Conservation (phyloP, 1,140 invertebrate species). For the Drosophila jambulina region DNA sequence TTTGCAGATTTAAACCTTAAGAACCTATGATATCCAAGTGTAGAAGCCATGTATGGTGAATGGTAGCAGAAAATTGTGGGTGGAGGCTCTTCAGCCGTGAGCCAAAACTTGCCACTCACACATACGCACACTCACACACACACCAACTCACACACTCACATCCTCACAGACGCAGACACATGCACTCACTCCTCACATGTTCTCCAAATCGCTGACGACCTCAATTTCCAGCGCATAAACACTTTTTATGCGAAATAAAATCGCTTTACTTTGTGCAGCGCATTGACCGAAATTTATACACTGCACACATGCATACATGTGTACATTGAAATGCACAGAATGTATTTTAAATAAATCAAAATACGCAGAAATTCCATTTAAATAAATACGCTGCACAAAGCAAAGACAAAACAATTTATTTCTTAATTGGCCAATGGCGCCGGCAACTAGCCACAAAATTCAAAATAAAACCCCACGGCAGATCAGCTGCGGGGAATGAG, state of each 20-base stretch:
- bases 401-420: slow-evolving; percentile 51
- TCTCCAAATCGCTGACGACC: slow-evolving; percentile 65
- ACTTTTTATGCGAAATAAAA: slow-evolving; percentile 69
- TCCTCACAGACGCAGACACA: slow-evolving; percentile 13
- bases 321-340: slow-evolving; percentile 18
- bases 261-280: slow-evolving; percentile 57
- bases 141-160: neutral
- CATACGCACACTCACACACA: slow-evolving; percentile 4
- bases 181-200: slow-evolving; percentile 12
- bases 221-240: slow-evolving; percentile 72
- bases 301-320: neutral
- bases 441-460: slow-evolving; percentile 44
- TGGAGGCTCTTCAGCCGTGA: slow-evolving; percentile 66
- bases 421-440: slow-evolving; percentile 66
- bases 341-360: slow-evolving; percentile 51
- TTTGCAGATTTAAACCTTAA: neutral
- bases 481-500: slow-evolving; percentile 5
- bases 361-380: slow-evolving; percentile 29
- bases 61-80: slow-evolving; percentile 19
- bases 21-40: neutral
- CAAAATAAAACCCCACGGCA: slow-evolving; percentile 35
- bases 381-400: slow-evolving; percentile 40
- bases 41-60: slow-evolving; percentile 9
- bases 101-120: slow-evolving; percentile 67
- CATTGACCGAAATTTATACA: slow-evolving; percentile 68